Conservation (phyloP, 2,113 vertebrate species). For the Pterocles orientalis region DNA sequence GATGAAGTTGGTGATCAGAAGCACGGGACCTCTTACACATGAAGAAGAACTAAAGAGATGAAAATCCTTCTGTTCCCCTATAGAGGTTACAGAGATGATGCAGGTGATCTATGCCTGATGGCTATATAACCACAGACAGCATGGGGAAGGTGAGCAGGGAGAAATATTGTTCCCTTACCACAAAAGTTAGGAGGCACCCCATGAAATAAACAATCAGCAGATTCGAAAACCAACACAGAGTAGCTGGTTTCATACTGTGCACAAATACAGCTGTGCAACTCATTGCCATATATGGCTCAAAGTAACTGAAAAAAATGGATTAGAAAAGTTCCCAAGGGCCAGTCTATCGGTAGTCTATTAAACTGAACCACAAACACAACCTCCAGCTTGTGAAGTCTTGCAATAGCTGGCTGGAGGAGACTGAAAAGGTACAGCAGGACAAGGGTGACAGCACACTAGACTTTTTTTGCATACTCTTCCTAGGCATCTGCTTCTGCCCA, state of each 20-base stretch:
- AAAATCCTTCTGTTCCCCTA: background rate
- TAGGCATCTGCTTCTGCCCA: background rate
- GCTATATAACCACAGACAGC: background rate
- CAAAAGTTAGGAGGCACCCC: background rate
- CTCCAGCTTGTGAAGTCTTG: background rate
- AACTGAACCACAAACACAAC: background rate
- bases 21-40: background rate
- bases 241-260: background rate
- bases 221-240: background rate
- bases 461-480: background rate
- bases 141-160: background rate
- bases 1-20: background rate
- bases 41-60: background rate
- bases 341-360: background rate
- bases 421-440: background rate
- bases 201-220: background rate
- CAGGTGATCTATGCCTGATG: background rate
- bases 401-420: background rate
- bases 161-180: background rate
- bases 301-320: background rate
- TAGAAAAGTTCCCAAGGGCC: background rate
- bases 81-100: background rate
- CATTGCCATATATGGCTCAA: slow-evolving; percentile 24
- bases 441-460: background rate
- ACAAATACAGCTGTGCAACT: background rate